Evolutionary conservation across 2,113 vertebrate species (phyloP), one percentile per base, ranked within the genome.

Genomic region (Urocolius indicus): DNA sequence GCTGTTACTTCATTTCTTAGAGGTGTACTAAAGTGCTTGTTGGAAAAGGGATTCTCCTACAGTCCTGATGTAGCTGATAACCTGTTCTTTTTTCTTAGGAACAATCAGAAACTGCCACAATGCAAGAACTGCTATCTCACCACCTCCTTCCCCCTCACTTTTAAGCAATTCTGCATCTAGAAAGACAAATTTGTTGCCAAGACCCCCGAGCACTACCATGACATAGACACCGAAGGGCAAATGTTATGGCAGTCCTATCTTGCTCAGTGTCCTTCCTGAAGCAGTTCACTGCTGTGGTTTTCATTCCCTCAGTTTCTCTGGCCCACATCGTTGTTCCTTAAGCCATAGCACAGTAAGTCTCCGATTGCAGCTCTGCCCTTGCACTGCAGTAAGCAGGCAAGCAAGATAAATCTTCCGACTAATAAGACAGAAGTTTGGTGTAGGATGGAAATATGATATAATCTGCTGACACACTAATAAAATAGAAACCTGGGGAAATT

Each of bases 161-260:
- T 52, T 68, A 55, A 71, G 43, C 61, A 46, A 3, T 10, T 10
- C 48, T 9, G 6, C 32, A 8, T 23, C 43, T 14, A 54, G 41
- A 66, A 48, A 76, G 34, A 52, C 15, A 11, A 26, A 51, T 30
- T 48, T 5, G 45, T 6, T 34, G 34, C 55, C 34, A n/a, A 66
- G 48, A 52, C 27, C 48, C 22, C 32, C 3, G 38, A 6, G 26
- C 4, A 0, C 68, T n/a, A n/a, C 36, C 43, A 27, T 48, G 38
- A 22, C 6, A 18, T 1, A 1, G 46, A 1, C 13, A 46, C 19
- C 22, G 43, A 45, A 74, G 36, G 15, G 15, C 20, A 29, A 51
- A 10, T 4, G 14, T 29, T 23, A 6, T 0, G 6, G 51, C 73
- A 78, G 62, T 10, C 6, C 15, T 7, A 0, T 34, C 51, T 23